phyloP scores from a whole-genome alignment of 2,888 invertebrate genomes.

The Holacanthella duospinosa region DNA sequence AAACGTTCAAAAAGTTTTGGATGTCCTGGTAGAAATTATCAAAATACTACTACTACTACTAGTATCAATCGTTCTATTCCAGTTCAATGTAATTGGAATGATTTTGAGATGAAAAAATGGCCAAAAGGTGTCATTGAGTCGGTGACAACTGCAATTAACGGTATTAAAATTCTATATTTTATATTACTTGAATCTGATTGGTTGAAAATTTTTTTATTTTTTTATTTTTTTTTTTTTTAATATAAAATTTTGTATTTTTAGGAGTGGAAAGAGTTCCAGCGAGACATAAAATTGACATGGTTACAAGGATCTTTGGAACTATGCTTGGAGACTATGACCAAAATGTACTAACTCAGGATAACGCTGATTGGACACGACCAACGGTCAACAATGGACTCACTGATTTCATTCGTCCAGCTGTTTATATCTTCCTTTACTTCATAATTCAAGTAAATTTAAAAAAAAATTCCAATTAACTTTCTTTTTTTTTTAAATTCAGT shows the following conservation, averaged over 20 bases:
- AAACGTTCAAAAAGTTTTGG: slow-evolving; percentile 33
- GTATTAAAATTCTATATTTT: too few relatives aligned
- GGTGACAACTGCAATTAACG: slow-evolving; percentile 31
- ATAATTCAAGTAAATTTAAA: slow-evolving; percentile 46
- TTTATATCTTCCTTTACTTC: slow-evolving; percentile 72
- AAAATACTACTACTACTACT: slow-evolving; percentile 18
- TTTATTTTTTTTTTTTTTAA: background rate
- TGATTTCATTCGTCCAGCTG: slow-evolving; percentile 69
- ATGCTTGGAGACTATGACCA: slow-evolving; percentile 22
- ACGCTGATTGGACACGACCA: background rate
- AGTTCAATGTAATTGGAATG: slow-evolving; percentile 7
- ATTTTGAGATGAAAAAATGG: slow-evolving; percentile 34
- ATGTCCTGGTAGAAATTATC: too few relatives aligned
- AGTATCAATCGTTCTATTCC: background rate
- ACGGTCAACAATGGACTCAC: slow-evolving; percentile 55
- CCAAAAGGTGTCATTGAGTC: slow-evolving; percentile 31
- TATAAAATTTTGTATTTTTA: background rate
- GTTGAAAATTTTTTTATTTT: background rate
- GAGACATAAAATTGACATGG: slow-evolving; percentile 34
- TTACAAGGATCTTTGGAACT: slow-evolving; percentile 30
- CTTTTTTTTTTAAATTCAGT: background rate
- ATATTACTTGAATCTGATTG: background rate
- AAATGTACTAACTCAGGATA: background rate
- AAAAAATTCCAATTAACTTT: too few relatives aligned
- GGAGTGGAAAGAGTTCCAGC: slow-evolving; percentile 34